Percentiles rank a stretch among this genome's conserved stretches.
phyloP scores from a whole-genome alignment of 2,797 vertebrate species.

The Falco concolor region DNA sequence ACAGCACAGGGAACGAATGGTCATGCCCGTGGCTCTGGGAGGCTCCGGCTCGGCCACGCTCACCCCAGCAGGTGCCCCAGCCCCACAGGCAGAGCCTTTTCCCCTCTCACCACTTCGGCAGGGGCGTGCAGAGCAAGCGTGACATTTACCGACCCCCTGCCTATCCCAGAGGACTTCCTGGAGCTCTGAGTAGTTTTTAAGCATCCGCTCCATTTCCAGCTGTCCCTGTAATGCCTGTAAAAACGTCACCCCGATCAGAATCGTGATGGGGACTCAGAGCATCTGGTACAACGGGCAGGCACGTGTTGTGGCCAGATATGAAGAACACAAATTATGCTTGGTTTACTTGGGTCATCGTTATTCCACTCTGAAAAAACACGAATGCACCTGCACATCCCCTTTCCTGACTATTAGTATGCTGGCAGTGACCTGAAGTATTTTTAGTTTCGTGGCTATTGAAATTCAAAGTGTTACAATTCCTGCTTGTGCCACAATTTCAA shows the following conservation, averaged over 20 bases:
- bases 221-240: not conserved
- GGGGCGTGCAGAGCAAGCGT: not conserved
- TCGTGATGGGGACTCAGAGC: not conserved
- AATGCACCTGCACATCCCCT: not conserved
- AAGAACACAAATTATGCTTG: not conserved
- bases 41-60: not conserved
- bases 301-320: not conserved
- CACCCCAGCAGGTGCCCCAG: accelerated
- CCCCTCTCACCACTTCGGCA: not conserved
- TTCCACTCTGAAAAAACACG: not conserved
- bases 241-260: not conserved
- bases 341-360: not conserved
- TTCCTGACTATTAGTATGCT: not conserved
- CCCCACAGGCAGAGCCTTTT: not conserved
- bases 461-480: not conserved
- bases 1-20: not conserved
- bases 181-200: not conserved
- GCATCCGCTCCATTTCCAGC: not conserved
- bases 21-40: accelerated
- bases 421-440: not conserved
- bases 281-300: not conserved
- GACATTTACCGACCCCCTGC: not conserved
- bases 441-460: not conserved
- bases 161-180: not conserved
- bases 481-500: not conserved